Evolutionary conservation across 2,797 vertebrate species (phyloP).

Genomic region (Coendou prehensilis): DNA sequence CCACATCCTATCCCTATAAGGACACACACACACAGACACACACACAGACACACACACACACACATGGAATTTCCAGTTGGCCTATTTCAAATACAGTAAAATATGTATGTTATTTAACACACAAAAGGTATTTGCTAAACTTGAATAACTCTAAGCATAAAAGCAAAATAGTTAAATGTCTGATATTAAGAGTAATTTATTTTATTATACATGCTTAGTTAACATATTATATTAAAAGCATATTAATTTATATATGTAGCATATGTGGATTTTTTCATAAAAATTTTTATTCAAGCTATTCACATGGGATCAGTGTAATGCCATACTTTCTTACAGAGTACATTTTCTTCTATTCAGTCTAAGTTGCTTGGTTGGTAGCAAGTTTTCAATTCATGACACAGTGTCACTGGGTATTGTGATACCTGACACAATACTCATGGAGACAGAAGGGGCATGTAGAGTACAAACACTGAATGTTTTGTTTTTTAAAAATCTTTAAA

Average conservation of each 20-base stretch:
- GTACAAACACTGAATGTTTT: neutral
- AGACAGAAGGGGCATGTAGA: neutral
- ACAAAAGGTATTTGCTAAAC: neutral
- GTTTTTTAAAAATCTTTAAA: neutral
- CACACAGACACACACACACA: neutral
- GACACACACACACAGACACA: neutral
- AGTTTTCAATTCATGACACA: neutral
- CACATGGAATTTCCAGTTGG: neutral
- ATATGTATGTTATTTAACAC: neutral
- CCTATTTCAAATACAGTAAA: neutral
- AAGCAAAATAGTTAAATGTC: neutral
- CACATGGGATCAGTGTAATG: neutral
- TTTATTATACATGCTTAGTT: neutral
- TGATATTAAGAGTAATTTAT: slow-evolving; percentile 10
- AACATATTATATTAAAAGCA: neutral
- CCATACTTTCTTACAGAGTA: neutral
- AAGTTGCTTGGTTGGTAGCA: neutral
- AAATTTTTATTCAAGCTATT: slow-evolving; percentile 23
- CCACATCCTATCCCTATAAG: neutral
- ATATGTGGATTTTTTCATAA: neutral
- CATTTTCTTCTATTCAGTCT: neutral
- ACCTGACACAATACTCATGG: neutral
- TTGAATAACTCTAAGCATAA: neutral
- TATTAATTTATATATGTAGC: slow-evolving; percentile 18
- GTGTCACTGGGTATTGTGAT: neutral